These are phyloP conservation scores for Diabrotica undecimpunctata DNA, from an alignment of 1,140 invertebrate species.

Conservation along the genomic window DNA sequence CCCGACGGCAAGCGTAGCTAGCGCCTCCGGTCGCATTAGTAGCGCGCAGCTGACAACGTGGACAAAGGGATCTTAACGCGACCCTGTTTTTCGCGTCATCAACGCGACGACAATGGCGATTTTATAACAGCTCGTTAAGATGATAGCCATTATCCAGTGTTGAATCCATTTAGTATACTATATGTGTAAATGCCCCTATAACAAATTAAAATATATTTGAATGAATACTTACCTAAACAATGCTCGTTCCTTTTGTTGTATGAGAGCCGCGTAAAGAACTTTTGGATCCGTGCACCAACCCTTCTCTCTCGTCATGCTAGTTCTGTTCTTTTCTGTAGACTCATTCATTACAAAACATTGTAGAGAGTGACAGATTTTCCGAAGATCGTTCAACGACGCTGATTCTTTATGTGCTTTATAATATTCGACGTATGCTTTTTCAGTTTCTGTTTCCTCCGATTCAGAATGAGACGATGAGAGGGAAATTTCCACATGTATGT, in stretches of 20 bases:
- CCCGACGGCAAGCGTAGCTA: too few relatives aligned
- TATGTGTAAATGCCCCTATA: too few relatives aligned
- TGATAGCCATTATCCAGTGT: too few relatives aligned
- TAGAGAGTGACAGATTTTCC: conserved; percentile 31
- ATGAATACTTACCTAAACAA: conserved; percentile 45
- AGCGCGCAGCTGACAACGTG: too few relatives aligned
- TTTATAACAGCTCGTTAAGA: too few relatives aligned
- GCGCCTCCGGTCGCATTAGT: too few relatives aligned
- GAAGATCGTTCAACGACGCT: conserved; percentile 22
- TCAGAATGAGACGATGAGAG: neutral
- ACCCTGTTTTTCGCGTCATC: too few relatives aligned
- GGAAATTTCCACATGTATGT: conserved; percentile 29
- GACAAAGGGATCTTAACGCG: too few relatives aligned
- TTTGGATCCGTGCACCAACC: conserved; percentile 39
- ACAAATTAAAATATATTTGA: too few relatives aligned
- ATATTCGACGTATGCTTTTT: conserved; percentile 43
- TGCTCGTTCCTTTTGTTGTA: conserved; percentile 50
- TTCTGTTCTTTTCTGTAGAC: conserved; percentile 32
- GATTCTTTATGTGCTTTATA: conserved; percentile 31
- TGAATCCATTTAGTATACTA: too few relatives aligned
- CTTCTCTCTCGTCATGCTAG: conserved; percentile 19
- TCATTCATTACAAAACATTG: conserved; percentile 42
- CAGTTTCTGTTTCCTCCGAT: conserved; percentile 42
- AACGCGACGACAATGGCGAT: too few relatives aligned
- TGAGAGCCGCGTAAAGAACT: conserved; percentile 42